These are phyloP conservation scores for Barnardius zonarius DNA, from an alignment of 2,113 vertebrate species.

Conservation along the genomic window DNA sequence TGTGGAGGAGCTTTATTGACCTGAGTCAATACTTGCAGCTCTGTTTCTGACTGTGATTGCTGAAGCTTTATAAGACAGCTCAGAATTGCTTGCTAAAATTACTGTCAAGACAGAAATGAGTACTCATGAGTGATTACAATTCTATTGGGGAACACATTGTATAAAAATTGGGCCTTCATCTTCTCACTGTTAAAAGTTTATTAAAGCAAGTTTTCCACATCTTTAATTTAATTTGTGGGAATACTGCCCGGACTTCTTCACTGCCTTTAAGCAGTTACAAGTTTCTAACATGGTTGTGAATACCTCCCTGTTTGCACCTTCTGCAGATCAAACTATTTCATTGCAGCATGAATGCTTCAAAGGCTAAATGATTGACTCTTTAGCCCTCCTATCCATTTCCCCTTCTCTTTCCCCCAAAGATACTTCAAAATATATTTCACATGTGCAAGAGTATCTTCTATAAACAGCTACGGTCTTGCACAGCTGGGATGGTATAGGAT, in stretches of 20 bases:
- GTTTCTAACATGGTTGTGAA: neutral
- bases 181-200: neutral
- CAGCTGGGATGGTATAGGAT: neutral
- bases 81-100: neutral
- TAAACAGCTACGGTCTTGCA: neutral
- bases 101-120: slow-evolving; percentile 14
- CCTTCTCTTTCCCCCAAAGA: neutral
- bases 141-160: neutral
- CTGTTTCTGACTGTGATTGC: neutral
- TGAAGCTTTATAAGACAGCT: neutral
- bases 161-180: neutral
- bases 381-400: neutral
- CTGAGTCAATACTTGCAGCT: neutral
- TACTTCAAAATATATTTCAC: neutral
- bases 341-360: neutral
- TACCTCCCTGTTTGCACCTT: neutral
- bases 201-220: neutral
- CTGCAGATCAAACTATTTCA: neutral
- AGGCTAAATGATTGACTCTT: neutral
- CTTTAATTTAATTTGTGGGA: slow-evolving; percentile 43
- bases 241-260: neutral
- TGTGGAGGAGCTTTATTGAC: neutral
- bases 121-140: slow-evolving; percentile 1
- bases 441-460: neutral
- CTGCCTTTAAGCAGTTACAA: neutral